phyloP scores from a whole-genome alignment of 2,797 vertebrate genomes.

The Gambusia yucatana region DNA sequence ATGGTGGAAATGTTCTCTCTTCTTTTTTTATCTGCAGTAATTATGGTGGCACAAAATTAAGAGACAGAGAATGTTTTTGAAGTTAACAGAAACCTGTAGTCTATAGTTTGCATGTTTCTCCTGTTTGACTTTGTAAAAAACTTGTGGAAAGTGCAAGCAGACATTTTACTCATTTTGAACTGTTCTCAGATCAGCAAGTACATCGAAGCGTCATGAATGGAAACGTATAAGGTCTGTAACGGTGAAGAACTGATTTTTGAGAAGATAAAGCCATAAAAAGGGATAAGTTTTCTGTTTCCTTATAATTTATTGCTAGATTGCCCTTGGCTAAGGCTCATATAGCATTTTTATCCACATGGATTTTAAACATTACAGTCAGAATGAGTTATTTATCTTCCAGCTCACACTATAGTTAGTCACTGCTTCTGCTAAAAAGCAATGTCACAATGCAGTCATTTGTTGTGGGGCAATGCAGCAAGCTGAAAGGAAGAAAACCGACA shows the following conservation, averaged over 20 bases:
- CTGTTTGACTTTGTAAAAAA: conserved; percentile 6
- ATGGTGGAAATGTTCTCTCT: neutral
- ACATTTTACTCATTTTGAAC: conserved; percentile 18
- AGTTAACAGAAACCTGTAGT: conserved; percentile 4
- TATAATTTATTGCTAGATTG: conserved; percentile 50
- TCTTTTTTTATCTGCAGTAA: neutral
- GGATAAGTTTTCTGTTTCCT: conserved; percentile 47
- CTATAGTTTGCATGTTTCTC: neutral
- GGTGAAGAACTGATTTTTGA: conserved; percentile 51
- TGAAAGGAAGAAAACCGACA: conserved; percentile 9
- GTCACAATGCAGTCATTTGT: conserved; percentile 31
- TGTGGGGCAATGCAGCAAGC: conserved; percentile 40
- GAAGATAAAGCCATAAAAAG: conserved; percentile 59
- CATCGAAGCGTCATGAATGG: conserved; percentile 14
- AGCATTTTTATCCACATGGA: conserved; percentile 55
- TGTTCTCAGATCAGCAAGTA: conserved; percentile 24
- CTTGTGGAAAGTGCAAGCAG: conserved; percentile 17
- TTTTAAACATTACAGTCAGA: conserved; percentile 59
- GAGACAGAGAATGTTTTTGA: neutral
- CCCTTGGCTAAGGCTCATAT: conserved; percentile 60
- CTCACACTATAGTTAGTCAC: conserved; percentile 44
- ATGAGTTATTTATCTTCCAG: conserved; percentile 56
- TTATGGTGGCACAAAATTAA: conserved; percentile 1
- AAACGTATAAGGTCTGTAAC: conserved; percentile 53
- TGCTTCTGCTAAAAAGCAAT: conserved; percentile 38